These are phyloP conservation scores for Linepithema humile DNA, from an alignment of 1,140 invertebrate species.

Conservation along the genomic window DNA sequence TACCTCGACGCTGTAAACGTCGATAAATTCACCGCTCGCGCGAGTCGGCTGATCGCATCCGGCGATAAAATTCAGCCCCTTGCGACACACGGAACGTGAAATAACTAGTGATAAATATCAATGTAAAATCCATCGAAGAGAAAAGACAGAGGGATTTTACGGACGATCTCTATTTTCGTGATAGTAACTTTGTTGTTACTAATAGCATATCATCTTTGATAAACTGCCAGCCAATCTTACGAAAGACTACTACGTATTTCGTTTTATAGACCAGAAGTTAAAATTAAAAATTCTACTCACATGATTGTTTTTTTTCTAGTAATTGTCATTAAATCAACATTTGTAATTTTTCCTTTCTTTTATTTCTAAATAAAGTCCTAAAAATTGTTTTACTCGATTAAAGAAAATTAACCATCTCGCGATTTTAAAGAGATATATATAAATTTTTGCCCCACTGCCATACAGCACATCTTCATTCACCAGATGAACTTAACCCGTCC, in stretches of 20 bases:
- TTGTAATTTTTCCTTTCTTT: not conserved
- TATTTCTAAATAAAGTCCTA: no score
- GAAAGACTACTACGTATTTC: not conserved
- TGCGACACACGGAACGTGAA: slow-evolving; percentile 48
- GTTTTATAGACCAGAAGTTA: not conserved
- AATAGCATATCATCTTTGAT: slow-evolving; percentile 21
- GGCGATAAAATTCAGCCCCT: slow-evolving; percentile 39
- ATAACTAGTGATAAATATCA: slow-evolving; percentile 50
- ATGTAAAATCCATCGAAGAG: slow-evolving; percentile 20
- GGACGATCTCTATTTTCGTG: not conserved
- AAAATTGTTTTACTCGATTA: not conserved
- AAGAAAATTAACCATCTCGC: not conserved
- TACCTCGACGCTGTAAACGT: slow-evolving; percentile 59
- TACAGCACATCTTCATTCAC: slow-evolving; percentile 18
- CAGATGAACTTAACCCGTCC: slow-evolving; percentile 31
- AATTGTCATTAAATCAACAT: not conserved
- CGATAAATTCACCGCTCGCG: slow-evolving; percentile 62
- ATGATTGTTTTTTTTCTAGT: not conserved
- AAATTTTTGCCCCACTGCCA: not conserved
- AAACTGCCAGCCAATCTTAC: not conserved
- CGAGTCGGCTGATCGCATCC: slow-evolving; percentile 43
- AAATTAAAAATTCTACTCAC: not conserved
- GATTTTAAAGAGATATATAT: no score
- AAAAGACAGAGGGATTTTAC: no score
- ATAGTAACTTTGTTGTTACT: not conserved